phyloP scores from a whole-genome alignment of 2,113 vertebrate genomes.

The Ifrita kowaldi region DNA sequence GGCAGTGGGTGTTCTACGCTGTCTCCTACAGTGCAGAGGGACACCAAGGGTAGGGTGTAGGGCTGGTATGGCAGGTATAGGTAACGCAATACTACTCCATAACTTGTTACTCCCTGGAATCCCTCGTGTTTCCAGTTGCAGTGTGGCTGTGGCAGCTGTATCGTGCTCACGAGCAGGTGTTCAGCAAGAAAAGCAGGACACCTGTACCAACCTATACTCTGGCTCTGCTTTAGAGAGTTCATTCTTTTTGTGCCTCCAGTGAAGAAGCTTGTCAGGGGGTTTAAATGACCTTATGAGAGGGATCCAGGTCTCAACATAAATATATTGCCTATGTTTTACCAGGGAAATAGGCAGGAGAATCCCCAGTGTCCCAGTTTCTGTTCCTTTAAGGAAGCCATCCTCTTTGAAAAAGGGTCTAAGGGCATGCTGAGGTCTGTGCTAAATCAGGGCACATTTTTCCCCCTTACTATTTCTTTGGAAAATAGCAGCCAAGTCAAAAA shows the following conservation, averaged over 20 bases:
- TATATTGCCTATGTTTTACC: background rate
- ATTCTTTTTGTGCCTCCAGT: background rate
- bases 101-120: background rate
- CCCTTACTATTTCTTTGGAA: background rate
- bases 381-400: background rate
- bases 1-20: background rate
- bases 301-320: background rate
- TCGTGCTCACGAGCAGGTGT: background rate
- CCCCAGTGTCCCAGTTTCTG: background rate
- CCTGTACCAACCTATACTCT: accelerated
- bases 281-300: background rate
- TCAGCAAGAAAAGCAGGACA: background rate
- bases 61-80: background rate
- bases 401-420: background rate
- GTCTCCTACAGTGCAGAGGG: background rate
- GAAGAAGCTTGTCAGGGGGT: background rate
- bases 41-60: background rate
- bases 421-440: background rate
- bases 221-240: background rate
- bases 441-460: background rate
- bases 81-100: background rate
- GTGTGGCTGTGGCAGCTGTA: background rate
- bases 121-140: background rate
- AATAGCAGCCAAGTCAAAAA: background rate
- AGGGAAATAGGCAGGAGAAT: background rate